A percentile compares a stretch with the other conserved stretches of the same genome.
phyloP scores from a whole-genome alignment of 2,888 invertebrate genomes.

The Scaptomyza flava region DNA sequence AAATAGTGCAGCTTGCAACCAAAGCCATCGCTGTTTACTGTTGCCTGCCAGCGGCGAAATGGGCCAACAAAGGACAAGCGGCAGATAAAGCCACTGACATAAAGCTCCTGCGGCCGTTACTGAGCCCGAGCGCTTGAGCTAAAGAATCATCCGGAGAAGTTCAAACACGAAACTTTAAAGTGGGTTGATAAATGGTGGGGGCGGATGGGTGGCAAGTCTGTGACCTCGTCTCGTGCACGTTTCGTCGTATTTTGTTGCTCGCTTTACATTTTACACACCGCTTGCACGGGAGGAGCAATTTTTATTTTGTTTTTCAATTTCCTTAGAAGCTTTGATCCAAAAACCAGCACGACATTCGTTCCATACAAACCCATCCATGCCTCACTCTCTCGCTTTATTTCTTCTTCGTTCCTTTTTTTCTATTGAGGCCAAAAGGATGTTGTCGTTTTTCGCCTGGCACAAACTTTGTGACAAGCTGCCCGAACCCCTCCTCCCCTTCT shows the following conservation, averaged over 20 bases:
- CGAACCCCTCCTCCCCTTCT: neutral
- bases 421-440: conserved; percentile 27
- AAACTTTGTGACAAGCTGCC: conserved; percentile 49
- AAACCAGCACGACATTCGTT: conserved; percentile 31
- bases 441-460: conserved; percentile 29
- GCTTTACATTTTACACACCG: conserved; percentile 35
- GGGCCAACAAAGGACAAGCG: conserved; percentile 41
- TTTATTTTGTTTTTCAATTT: conserved; percentile 66
- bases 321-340: conserved; percentile 69
- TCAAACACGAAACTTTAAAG: conserved; percentile 44
- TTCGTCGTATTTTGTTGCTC: conserved; percentile 9
- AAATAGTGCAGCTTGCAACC: conserved; percentile 42
- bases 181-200: neutral
- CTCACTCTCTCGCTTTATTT: neutral
- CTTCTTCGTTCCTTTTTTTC: neutral
- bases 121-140: conserved; percentile 9
- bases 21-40: conserved; percentile 26
- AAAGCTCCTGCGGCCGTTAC: conserved; percentile 50
- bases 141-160: neutral
- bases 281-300: conserved; percentile 21
- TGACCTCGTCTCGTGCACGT: conserved; percentile 27
- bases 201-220: neutral
- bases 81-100: conserved; percentile 54
- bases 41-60: conserved; percentile 38
- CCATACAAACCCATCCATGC: neutral